Base-by-base conservation (phyloP, 1,140 invertebrate species). In the Brachionus sp. region DNA sequence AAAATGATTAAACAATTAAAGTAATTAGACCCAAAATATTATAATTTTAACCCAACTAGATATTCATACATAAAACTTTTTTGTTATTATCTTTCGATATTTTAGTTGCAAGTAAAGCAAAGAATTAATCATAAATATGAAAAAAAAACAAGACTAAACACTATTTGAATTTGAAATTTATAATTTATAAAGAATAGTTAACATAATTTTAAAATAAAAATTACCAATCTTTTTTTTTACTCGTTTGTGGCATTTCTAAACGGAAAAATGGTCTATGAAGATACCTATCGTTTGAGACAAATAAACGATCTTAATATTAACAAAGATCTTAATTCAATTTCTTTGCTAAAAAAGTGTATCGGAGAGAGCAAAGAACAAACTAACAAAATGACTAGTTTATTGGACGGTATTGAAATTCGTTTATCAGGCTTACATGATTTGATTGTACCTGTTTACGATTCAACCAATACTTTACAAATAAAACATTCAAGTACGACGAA, bases 331-430 rank as follows among this genome's bases (percentile, higher is more conserved):
- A 57, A 80, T 12, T 62, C 77, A 25, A 44, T 80, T 7, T 25
- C 29, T 39, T 50, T 62, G 16, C 13, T 80, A n/a, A 80, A 80
- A 23, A 57, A 66, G 57, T 57, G 77, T 13, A 10, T 80, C 3
- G 16, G 5, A 12, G 77, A 80, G 35, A 80, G 77, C n/a, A 66
- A 57, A 23, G 77, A 80, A 66, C 77, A 80, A 57, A 80, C 77
- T 13, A 57, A 57, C 13, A 39, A 44, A 62, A 80, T 80, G 77
- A 62, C 33, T 42, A 37, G 57, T 66, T 33, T 80, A 35, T 29
- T 80, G 25, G 50, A 80, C 29, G 57, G 57, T 37, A 62, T 80
- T 66, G 77, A 80, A 57, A 23, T 53, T 19, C 46, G 50, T 3
- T 25, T 80, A 12, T 62, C 50, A 1, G 77, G 46, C 4, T 44